A percentile compares a stretch with the other conserved stretches of the same genome.
These are phyloP conservation scores for Catocala sponsa DNA, from an alignment of 2,888 invertebrate species.

Conservation along the genomic window DNA sequence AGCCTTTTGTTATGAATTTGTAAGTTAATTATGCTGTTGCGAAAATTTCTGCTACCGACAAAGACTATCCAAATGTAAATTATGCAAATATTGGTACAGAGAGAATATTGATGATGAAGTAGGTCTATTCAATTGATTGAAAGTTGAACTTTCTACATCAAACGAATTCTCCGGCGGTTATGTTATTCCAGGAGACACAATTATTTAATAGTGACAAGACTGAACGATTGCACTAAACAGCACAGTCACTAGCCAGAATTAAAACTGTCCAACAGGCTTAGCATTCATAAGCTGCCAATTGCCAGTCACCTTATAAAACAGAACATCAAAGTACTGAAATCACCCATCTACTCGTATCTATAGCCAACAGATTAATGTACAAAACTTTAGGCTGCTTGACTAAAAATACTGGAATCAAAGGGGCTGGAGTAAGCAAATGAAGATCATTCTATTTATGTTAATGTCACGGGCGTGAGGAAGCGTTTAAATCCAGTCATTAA, in stretches of 20 bases:
- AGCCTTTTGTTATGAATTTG: constrained; percentile 11
- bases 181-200: constrained; percentile 12
- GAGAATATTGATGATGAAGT: constrained; percentile 1
- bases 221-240: constrained; percentile 50
- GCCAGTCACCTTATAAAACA: constrained; percentile 79
- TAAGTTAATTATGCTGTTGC: not conserved
- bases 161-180: constrained; percentile 11
- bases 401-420: constrained; percentile 87
- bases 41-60: not conserved
- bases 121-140: not conserved
- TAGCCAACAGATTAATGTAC: constrained; percentile 84
- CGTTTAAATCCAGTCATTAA: constrained; percentile 88
- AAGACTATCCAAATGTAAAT: not conserved
- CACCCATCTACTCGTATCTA: constrained; percentile 62
- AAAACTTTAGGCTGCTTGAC: constrained; percentile 78
- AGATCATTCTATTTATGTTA: constrained; percentile 87
- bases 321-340: constrained; percentile 85
- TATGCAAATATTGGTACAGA: not conserved
- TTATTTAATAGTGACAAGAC: constrained; percentile 43
- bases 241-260: constrained; percentile 59
- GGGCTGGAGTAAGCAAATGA: constrained; percentile 78
- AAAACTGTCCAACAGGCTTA: constrained; percentile 65
- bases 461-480: constrained; percentile 89
- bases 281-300: constrained; percentile 76
- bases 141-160: constrained; percentile 9